Evolutionary conservation across 2,113 vertebrate species (phyloP).

Genomic region (Tupaia tana): DNA sequence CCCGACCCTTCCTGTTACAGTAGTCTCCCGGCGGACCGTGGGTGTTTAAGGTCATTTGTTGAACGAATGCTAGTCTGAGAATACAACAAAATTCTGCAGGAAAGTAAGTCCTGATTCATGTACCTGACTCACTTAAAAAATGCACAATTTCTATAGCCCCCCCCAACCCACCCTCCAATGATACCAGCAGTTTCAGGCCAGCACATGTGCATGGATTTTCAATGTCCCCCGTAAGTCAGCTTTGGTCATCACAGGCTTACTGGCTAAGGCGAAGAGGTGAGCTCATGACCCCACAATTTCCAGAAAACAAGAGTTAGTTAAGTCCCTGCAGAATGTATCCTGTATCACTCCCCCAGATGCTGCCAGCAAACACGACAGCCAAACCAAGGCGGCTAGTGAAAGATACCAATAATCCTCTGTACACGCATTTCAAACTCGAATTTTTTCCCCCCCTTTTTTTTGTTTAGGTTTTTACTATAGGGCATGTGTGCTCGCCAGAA

Average conservation of each 20-base stretch:
- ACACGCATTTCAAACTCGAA: neutral
- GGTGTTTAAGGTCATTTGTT: neutral
- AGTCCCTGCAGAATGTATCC: constrained; percentile 35
- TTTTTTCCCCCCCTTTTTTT: too few relatives aligned
- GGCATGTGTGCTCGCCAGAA: too few relatives aligned
- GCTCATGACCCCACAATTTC: constrained; percentile 27
- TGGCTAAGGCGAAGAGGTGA: constrained; percentile 5
- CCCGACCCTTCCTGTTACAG: neutral
- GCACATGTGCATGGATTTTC: constrained; percentile 19
- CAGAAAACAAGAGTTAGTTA: constrained; percentile 55
- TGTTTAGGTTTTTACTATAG: too few relatives aligned
- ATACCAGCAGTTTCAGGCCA: neutral
- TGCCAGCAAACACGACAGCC: neutral
- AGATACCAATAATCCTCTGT: neutral
- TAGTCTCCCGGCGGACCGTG: neutral
- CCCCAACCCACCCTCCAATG: fast-evolving
- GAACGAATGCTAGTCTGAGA: neutral
- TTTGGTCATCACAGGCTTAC: constrained; percentile 42
- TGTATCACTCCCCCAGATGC: neutral
- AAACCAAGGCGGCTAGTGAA: neutral
- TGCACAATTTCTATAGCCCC: neutral
- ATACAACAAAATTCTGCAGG: neutral
- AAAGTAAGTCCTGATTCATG: neutral
- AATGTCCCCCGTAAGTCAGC: neutral
- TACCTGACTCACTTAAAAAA: neutral